Evolutionary conservation across 2,113 vertebrate genomes (phyloP).

Genomic region (Sarotherodon lohbergeri): DNA sequence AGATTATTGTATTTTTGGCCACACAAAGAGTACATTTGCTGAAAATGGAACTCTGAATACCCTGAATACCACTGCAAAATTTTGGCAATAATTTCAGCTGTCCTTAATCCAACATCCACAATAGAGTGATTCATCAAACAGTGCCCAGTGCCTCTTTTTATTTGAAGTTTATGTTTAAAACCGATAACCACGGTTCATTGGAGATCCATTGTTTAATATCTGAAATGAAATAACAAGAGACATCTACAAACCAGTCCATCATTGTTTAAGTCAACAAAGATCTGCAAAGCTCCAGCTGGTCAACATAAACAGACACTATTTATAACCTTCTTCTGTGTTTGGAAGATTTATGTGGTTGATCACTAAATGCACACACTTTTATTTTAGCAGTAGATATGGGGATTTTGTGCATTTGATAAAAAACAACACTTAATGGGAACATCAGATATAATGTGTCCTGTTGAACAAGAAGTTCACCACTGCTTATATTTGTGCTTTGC

Average conservation of each 20-base stretch:
- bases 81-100: constrained; percentile 20
- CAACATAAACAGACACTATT: neutral
- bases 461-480: neutral
- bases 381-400: neutral
- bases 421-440: neutral
- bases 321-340: neutral
- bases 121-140: constrained; percentile 15
- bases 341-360: neutral
- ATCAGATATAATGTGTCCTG: neutral
- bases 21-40: neutral
- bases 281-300: neutral
- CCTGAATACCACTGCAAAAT: constrained; percentile 7
- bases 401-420: neutral
- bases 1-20: constrained; percentile 37
- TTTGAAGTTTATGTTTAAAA: constrained; percentile 30
- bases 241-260: constrained; percentile 10
- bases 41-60: constrained; percentile 12
- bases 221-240: constrained; percentile 15
- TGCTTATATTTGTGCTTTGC: neutral
- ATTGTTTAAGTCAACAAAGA: neutral
- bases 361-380: neutral
- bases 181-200: constrained; percentile 7
- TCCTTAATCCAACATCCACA: constrained; percentile 44
- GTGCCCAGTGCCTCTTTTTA: neutral
- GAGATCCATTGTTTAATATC: constrained; percentile 3